Evolutionary conservation across 1,140 invertebrate species (phyloP).

Genomic region (Formica exsecta): DNA sequence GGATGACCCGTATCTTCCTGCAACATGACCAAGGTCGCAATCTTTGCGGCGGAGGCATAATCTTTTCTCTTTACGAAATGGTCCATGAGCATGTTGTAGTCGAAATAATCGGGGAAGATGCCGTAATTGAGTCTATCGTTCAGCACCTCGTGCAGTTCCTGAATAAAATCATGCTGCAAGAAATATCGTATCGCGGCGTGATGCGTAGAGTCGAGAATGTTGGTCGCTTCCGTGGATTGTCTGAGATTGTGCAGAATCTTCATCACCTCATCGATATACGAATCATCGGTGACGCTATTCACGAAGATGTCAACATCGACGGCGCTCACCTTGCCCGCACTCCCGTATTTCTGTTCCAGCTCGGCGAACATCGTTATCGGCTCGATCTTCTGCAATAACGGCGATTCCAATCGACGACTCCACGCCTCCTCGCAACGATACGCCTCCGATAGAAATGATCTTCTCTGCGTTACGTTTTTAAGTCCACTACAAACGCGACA

Average conservation of each 20-base stretch:
- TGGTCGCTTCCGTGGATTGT: constrained; percentile 89
- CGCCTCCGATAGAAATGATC: constrained; percentile 88
- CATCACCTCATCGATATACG: constrained; percentile 89
- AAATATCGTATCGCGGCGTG: constrained; percentile 92
- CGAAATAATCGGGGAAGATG: constrained; percentile 94
- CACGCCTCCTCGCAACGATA: constrained; percentile 90
- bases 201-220: constrained; percentile 92
- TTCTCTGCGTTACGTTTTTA: constrained; percentile 43
- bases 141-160: constrained; percentile 91
- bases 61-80: constrained; percentile 91
- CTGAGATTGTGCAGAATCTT: constrained; percentile 91
- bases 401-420: constrained; percentile 88
- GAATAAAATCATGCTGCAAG: constrained; percentile 87
- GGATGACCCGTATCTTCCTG: constrained; percentile 95
- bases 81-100: constrained; percentile 94
- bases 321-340: constrained; percentile 87
- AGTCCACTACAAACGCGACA: constrained; percentile 46
- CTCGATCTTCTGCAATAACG: constrained; percentile 89
- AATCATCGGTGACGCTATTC: constrained; percentile 87
- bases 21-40: constrained; percentile 93
- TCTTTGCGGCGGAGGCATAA: constrained; percentile 90
- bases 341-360: constrained; percentile 88
- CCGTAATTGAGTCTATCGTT: constrained; percentile 95
- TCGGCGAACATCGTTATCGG: constrained; percentile 88
- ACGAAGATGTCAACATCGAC: constrained; percentile 92